Evolutionary conservation across 2,888 invertebrate genomes (phyloP), one percentile per base, ranked within the genome.

Genomic region (Latrodectus hesperus): DNA sequence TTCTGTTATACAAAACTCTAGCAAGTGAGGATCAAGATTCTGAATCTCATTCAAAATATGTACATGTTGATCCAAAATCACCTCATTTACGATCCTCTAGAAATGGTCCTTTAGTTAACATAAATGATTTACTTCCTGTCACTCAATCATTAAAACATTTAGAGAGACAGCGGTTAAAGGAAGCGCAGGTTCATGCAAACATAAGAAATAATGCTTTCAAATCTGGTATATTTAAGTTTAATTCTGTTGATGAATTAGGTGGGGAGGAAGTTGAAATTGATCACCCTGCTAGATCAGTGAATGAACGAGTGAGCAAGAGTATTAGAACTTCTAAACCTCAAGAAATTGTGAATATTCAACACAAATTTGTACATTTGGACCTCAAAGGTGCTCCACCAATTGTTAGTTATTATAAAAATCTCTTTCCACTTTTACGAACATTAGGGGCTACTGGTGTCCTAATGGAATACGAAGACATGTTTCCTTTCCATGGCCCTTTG

Each of bases 401-500:
- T 90, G 91, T 96, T 4, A 87, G 79, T 82, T 93, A 93, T 90
- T 91, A 92, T 78, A 91, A 92, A 81, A 90, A 92, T 90, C 91
- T 97, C 0, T 93, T 96, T 84, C 94, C 94, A 0, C 92, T 94
- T 86, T 91, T 96, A 11, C 93, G 93, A 75, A 92, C 93, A 49
- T 91, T 95, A 67, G 95, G 96, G n/a, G 96, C 95, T 0, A 96
- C 95, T 49, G 96, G 96, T 0, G 91, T 97, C 16, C 92, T 97
- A 8, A 93, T 97, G 60, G 97, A 97, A 91, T 97, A 97, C 91
- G 97, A 97, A 92, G 97, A 97, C 91, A 96, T 96, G 95, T 97
- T 97, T 92, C 96, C 97, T 0, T 97, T 95, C 91, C 92, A 93
- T 55, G 95, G 94, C 0, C 91, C 91, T 10, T 92, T 96, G 10